Percentiles rank a stretch among this genome's conserved stretches.
Evolutionary conservation across 2,113 vertebrate species (phyloP).

Genomic region (Macquaria ambigua): DNA sequence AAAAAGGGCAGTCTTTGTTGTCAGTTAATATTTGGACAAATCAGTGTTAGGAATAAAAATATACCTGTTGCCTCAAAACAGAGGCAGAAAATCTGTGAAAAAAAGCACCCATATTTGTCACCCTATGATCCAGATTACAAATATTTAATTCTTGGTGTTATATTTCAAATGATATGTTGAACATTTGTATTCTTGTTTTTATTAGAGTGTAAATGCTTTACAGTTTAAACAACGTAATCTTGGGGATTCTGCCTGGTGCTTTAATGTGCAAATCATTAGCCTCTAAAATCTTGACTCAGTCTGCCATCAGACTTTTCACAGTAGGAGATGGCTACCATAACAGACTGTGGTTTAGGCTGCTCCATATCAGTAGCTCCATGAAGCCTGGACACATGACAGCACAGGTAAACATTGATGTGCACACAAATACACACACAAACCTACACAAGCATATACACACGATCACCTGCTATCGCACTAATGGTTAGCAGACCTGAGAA

Average conservation of each 20-base stretch:
- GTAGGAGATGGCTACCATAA: not conserved
- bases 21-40: not conserved
- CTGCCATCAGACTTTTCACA: not conserved
- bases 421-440: constrained; percentile 33
- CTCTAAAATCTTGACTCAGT: not conserved
- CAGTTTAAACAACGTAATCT: not conserved
- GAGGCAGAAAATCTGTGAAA: not conserved
- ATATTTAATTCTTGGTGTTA: not conserved
- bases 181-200: not conserved
- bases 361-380: constrained; percentile 37
- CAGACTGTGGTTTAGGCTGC: constrained; percentile 27
- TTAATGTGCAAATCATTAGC: not conserved
- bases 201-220: not conserved
- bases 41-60: not conserved
- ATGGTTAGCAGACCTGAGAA: constrained; percentile 63
- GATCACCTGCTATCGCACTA: constrained; percentile 66
- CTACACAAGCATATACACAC: constrained; percentile 9
- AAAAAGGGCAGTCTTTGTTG: not conserved
- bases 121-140: not conserved
- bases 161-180: not conserved
- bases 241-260: not conserved
- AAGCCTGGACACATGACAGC: constrained; percentile 45
- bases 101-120: not conserved
- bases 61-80: not conserved
- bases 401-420: constrained; percentile 52